These are phyloP conservation scores for Fopius arisanus DNA, from an alignment of 1,140 invertebrate genomes.

Conservation along the genomic window DNA sequence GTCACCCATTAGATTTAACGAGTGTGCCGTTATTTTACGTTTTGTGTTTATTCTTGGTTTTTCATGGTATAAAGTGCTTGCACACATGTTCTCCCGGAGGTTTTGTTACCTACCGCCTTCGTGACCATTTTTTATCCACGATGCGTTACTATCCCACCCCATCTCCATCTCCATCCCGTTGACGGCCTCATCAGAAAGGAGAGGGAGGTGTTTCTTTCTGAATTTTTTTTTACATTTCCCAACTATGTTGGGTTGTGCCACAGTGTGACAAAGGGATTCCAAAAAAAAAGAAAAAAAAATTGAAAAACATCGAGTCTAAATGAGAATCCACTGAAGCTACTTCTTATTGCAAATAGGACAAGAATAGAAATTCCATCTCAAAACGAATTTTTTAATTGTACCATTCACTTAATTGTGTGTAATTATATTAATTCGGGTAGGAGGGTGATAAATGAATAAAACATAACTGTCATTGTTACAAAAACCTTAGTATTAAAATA, in stretches of 20 bases:
- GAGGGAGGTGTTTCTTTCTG: not conserved
- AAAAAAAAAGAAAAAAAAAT: not conserved
- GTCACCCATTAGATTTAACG: conserved; percentile 24
- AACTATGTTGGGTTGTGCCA: not conserved
- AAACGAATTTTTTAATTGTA: not conserved
- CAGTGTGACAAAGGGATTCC: not conserved
- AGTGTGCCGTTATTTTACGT: conserved; percentile 2
- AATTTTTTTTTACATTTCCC: not conserved
- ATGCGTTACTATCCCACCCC: not conserved
- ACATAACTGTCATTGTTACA: conserved; percentile 54
- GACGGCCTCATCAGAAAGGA: not conserved
- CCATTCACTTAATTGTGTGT: not conserved
- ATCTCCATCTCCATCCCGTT: not conserved
- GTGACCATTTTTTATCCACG: not conserved
- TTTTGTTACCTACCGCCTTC: conserved; percentile 6
- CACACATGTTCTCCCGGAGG: not conserved
- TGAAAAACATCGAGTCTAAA: not conserved
- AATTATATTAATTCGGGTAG: not conserved
- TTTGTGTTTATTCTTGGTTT: not conserved
- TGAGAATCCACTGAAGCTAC: not conserved
- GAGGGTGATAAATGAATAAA: not conserved
- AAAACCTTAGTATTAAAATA: conserved; percentile 67
- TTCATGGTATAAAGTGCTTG: conserved; percentile 17
- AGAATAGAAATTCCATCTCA: not conserved
- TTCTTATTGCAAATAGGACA: not conserved